These are phyloP conservation scores for Prorops nasuta DNA, from an alignment of 1,140 invertebrate genomes.

Conservation along the genomic window DNA sequence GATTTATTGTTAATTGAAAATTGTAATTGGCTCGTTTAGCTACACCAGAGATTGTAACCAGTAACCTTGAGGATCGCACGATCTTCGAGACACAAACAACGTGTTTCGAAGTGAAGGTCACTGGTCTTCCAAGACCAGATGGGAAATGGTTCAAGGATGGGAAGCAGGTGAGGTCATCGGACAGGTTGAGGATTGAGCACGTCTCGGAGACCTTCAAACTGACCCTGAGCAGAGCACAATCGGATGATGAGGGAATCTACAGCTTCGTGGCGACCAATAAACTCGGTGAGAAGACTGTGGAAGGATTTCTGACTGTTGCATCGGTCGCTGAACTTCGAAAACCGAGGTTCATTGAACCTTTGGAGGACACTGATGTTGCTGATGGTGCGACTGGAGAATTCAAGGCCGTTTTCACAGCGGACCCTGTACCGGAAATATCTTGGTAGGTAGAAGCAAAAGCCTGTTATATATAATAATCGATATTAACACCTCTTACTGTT, in stretches of 20 bases:
- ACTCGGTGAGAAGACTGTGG: constrained; percentile 69
- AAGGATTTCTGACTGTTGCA: constrained; percentile 69
- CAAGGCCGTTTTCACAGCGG: constrained; percentile 74
- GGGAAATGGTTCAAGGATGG: constrained; percentile 78
- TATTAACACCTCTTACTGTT: neutral
- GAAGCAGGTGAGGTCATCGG: constrained; percentile 62
- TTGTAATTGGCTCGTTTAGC: too few species aligned
- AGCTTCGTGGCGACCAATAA: constrained; percentile 73
- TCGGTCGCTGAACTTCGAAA: constrained; percentile 72
- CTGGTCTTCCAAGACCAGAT: constrained; percentile 72
- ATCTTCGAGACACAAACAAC: constrained; percentile 75
- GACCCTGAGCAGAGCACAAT: constrained; percentile 66
- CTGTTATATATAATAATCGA: neutral
- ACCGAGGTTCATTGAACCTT: constrained; percentile 70
- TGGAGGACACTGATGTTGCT: constrained; percentile 68
- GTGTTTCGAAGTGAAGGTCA: constrained; percentile 70
- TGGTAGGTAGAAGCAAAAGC: constrained; percentile 51
- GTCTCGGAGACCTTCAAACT: constrained; percentile 73
- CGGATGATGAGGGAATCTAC: constrained; percentile 76
- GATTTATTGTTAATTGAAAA: too few species aligned
- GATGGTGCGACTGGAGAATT: constrained; percentile 73
- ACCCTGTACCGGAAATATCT: constrained; percentile 67
- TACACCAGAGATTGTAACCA: constrained; percentile 69
- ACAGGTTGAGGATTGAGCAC: constrained; percentile 64
- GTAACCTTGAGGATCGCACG: constrained; percentile 70